These are phyloP conservation scores for Diploptera punctata DNA, from an alignment of 2,888 invertebrate genomes.

Conservation along the genomic window DNA sequence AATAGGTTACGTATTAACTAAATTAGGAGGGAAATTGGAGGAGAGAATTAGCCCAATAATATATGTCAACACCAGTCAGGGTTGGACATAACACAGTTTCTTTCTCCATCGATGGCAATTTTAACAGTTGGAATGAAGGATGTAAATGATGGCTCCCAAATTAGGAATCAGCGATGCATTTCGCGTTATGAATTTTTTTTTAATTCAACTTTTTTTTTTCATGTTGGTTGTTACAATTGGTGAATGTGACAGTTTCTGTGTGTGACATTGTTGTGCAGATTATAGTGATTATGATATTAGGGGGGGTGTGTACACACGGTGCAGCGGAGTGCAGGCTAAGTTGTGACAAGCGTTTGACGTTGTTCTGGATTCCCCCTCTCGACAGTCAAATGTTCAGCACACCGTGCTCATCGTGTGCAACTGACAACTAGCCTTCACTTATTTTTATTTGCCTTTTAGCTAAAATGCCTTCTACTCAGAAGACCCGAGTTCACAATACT, in stretches of 20 bases:
- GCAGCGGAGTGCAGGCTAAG: slow-evolving; percentile 23
- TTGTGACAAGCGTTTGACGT: slow-evolving; percentile 31
- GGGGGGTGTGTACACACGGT: slow-evolving; percentile 11
- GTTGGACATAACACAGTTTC: too few species aligned
- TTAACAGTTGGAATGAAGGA: slow-evolving; percentile 2
- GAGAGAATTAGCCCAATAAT: too few species aligned
- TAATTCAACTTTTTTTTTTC: background rate
- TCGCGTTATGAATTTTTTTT: background rate
- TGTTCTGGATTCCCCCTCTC: slow-evolving; percentile 4
- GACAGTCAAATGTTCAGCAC: slow-evolving; percentile 26
- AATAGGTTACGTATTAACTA: too few species aligned
- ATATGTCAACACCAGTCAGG: too few species aligned
- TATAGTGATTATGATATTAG: slow-evolving; percentile 30
- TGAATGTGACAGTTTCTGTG: slow-evolving; percentile 28
- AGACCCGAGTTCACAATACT: too few species aligned
- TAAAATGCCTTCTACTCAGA: too few species aligned
- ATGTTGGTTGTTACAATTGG: background rate
- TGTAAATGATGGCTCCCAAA: slow-evolving; percentile 15
- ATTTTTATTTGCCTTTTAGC: too few species aligned
- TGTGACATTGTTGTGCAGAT: slow-evolving; percentile 27
- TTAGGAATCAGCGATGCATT: slow-evolving; percentile 4
- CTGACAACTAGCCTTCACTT: too few species aligned
- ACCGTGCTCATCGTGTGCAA: too few species aligned
- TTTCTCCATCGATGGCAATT: too few species aligned
- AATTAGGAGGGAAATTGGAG: too few species aligned